Evolutionary conservation across 2,888 invertebrate genomes (phyloP), one percentile per base, ranked within the genome.

Genomic region (Lasioglossum zephyrum): DNA sequence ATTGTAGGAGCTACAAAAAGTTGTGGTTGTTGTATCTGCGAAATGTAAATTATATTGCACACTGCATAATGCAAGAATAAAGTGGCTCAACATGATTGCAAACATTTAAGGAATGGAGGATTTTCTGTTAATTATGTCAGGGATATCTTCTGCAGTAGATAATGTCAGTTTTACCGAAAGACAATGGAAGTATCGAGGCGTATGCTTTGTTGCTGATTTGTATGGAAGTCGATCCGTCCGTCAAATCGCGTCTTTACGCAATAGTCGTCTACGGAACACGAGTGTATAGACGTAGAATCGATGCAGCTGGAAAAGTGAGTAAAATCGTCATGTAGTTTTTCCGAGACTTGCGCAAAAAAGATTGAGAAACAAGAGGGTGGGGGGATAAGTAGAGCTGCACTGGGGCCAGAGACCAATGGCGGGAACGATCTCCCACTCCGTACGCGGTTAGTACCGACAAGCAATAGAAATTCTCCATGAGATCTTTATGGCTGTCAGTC

Each of bases 401-500:
- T 84, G 72, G 41, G 47, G 41, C 53, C 80, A 79, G 87, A 92
- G 90, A 92, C 93, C 92, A 93, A 92, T 92, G 91, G 90, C 89
- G 89, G 84, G 83, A 87, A 81, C 85, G 76, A 63, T 84, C 84
- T 88, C 89, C 88, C 90, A 88, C 93, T 91, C 91, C 82, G 73
- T 77, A 44, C 76, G 73, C 73, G 70, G 73, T 66, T 84, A 81
- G 84, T 77, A 79, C 73, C 74, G 78, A 80, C 87, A 80, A 80
- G 78, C 91, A 91, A 93, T 92, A 91, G 90, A 88, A 87, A 90
- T 90, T 88, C 91, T 91, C 91, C 92, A 92, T 92, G 92, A 92
- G 88, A 85, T 90, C 89, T 88, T 92, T 89, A 93, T 91, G 93
- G 93, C 90, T 92, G 92, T 92, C 92, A 93, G 94, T 93, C 91